Base-by-base conservation (phyloP, 2,888 invertebrate genomes). In the Macaria liturata region DNA sequence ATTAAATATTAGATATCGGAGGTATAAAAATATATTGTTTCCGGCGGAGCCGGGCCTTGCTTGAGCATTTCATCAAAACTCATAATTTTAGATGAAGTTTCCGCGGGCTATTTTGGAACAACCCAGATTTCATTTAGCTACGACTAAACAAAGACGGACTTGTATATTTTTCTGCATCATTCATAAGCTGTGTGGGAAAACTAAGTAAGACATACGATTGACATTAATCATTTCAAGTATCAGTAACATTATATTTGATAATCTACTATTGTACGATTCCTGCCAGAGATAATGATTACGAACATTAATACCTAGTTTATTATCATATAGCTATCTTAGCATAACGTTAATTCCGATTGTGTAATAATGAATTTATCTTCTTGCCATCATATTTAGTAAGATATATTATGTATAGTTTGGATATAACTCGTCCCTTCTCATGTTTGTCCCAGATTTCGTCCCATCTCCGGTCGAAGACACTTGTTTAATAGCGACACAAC, bases 31-130 rank as follows among this genome's bases (percentile, higher is more conserved):
- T 76, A 76, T 74, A 72, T 71, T 76, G 81, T 84, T 82, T 89
- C 89, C 89, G 86, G 82, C 74, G 63, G 61, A 70, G 78, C 76
- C 69, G 69, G 76, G 74, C 70, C 78, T 77, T 45, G 55, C 52
- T 68, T 64, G 64, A 80, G 80, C 79, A 78, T 88, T 88, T 88
- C 89, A 87, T 89, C 87, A 85, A 89, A 89, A 88, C 80, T 90
- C 87, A 91, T 91, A 90, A 90, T 89, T 88, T 80, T 78, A 80
- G 75, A 44, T 54, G 71, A 77, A 78, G 84, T 88, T 89, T 90
- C 90, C 91, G 90, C 73, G 72, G 81, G 80, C 79, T 83, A 81
- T 85, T 88, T 86, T 86, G 78, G 83, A 78, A 68, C 86, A 87
- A 86, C 89, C 88, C 74, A 90, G 82, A 82, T 88, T 70, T 65